A percentile compares a stretch with the other conserved stretches of the same genome.
These are phyloP conservation scores for Galerucella pusilla DNA, from an alignment of 2,888 invertebrate species.

Conservation along the genomic window DNA sequence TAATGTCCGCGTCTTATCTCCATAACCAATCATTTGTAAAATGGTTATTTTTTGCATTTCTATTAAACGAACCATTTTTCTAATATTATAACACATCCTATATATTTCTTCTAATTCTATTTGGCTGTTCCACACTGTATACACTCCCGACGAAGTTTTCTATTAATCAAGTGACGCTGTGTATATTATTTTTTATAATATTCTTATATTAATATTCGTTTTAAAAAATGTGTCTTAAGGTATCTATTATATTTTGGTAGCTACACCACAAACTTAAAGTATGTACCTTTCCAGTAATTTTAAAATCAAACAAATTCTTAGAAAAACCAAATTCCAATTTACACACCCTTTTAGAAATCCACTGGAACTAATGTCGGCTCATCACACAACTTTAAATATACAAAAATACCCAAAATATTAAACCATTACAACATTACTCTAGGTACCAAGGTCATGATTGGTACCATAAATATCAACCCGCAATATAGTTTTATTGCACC, in stretches of 20 bases:
- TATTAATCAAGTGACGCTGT: too few species aligned
- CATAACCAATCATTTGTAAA: too few species aligned
- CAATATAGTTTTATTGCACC: slow-evolving; percentile 41
- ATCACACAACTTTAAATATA: slow-evolving; percentile 19
- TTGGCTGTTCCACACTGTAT: too few species aligned
- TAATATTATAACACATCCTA: too few species aligned
- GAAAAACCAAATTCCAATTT: slow-evolving; percentile 33
- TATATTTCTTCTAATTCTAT: too few species aligned
- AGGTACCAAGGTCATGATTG: slow-evolving; percentile 40
- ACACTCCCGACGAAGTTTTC: too few species aligned
- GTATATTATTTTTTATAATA: neutral
- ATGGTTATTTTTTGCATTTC: too few species aligned
- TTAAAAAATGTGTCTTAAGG: neutral
- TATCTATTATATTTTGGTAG: neutral
- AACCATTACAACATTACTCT: slow-evolving; percentile 34
- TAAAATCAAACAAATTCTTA: slow-evolving; percentile 14
- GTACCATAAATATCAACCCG: slow-evolving; percentile 36
- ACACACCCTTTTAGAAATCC: slow-evolving; percentile 18
- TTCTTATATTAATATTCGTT: neutral
- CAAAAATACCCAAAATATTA: slow-evolving; percentile 31
- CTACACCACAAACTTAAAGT: neutral
- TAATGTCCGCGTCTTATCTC: too few species aligned
- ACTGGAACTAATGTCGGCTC: slow-evolving; percentile 31
- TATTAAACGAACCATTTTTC: too few species aligned
- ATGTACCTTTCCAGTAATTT: slow-evolving; percentile 8